Base-by-base conservation (phyloP, 1,140 invertebrate genomes). In the Potamilus streckersoni region DNA sequence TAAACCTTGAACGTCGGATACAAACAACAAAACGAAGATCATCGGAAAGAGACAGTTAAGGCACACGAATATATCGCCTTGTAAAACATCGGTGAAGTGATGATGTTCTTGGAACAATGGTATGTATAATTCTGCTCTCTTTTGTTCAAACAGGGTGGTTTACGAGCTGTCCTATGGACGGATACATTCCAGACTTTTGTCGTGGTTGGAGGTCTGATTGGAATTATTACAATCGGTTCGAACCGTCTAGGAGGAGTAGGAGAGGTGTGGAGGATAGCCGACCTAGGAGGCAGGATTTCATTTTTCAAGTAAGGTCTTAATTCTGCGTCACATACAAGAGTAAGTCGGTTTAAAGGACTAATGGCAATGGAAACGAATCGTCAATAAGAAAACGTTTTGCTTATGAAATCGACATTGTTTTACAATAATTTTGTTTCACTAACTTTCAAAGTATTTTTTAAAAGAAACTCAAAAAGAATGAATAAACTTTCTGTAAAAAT, bases 161-260 rank as follows among this genome's bases (percentile, higher is more conserved):
- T 98, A 92, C 96, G 97, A 89, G 96, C 96, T 8, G 96, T 97
- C 0, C 93, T 98, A 79, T 89, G 87, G 92, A 96, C 96, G 0
- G 96, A 98, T 88, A 94, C 95, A 0, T 94, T 98, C 78, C 96
- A 98, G 90, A 93, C 94, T 0, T 85, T 95, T 14, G 91, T 97
- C 2, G 96, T 97, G 94, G 93, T 96, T 61, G 90, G 93, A 0
- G 96, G 96, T 0, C 89, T 97, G 17, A 88, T 97, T 6, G 91
- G 95, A 65, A 93, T 97, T 23, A 91, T 94, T 3, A 92, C 93
- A 2, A 92, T 95, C 82, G 94, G 93, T 12, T 89, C 92, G 13
- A 87, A 92, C 23, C 91, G 93, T 76, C 90, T 92, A 31, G 94
- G 93, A 59, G 93, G 95, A 49, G 79, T 95, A n/a, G 80, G 66